Evolutionary conservation across 1,140 invertebrate species (phyloP).

Genomic region (Diuraphis noxia): DNA sequence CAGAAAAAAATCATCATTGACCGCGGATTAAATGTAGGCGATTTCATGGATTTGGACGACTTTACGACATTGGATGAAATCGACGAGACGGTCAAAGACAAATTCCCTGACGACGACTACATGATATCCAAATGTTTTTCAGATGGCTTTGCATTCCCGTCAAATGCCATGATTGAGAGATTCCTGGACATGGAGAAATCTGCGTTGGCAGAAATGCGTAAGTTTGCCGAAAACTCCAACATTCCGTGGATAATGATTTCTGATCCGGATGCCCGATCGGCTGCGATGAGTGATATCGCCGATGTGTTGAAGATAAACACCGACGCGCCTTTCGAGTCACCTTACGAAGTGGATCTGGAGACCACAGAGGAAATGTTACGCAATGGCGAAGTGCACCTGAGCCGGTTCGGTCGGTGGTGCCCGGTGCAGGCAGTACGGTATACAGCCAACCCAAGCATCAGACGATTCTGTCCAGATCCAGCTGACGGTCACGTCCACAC

Average conservation of each 20-base stretch:
- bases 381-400: background rate
- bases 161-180: background rate
- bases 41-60: background rate
- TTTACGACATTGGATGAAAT: background rate
- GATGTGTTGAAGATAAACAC: background rate
- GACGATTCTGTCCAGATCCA: background rate
- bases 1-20: slow-evolving; percentile 18
- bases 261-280: background rate
- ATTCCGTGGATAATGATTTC: background rate
- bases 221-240: background rate
- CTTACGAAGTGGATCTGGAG: background rate
- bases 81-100: background rate
- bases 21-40: background rate
- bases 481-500: background rate
- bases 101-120: background rate
- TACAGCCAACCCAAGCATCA: background rate
- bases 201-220: background rate
- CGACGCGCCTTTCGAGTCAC: background rate
- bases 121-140: background rate
- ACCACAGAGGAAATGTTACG: background rate
- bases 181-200: background rate
- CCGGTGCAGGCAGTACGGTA: background rate
- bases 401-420: slow-evolving; percentile 5
- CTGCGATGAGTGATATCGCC: background rate
- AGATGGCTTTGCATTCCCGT: background rate